A percentile compares a stretch with the other conserved stretches of the same genome.
phyloP scores from a whole-genome alignment of 2,113 vertebrate genomes.

The Haliaeetus leucogaster region DNA sequence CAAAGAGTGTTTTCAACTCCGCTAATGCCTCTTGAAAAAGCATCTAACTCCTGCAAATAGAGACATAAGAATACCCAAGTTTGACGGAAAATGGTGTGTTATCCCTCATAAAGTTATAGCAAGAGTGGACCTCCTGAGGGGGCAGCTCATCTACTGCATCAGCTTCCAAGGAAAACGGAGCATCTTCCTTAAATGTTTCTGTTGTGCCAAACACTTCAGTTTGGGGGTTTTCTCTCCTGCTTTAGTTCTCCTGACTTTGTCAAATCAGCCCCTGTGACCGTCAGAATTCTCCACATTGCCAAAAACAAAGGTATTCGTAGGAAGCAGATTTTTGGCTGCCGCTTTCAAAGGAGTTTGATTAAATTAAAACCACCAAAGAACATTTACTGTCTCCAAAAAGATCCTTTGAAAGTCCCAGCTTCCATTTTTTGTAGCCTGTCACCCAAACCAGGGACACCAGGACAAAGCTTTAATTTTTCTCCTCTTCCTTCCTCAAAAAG shows the following conservation, averaged over 20 bases:
- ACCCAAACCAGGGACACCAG: neutral
- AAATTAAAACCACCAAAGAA: slow-evolving; percentile 29
- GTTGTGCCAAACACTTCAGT: neutral
- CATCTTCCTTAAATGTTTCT: neutral
- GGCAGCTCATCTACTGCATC: neutral
- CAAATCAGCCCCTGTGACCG: neutral
- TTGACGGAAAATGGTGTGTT: neutral
- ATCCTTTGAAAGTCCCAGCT: neutral
- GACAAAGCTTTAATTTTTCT: slow-evolving; percentile 2
- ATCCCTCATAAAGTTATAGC: neutral
- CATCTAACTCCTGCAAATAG: neutral
- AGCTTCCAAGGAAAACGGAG: neutral
- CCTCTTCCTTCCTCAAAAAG: neutral
- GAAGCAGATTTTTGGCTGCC: neutral
- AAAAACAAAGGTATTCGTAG: neutral
- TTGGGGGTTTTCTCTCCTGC: neutral
- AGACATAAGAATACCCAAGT: fast-evolving
- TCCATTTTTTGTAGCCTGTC: neutral
- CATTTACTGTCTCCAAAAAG: neutral
- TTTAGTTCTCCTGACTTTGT: neutral
- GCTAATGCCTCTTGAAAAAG: neutral
- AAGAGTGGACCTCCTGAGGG: neutral
- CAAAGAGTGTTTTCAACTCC: neutral
- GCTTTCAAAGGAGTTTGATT: neutral
- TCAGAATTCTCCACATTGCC: neutral